Percentiles rank a stretch among this genome's conserved stretches.
phyloP scores from a whole-genome alignment of 2,113 vertebrate genomes.

The Entelurus aequoreus region DNA sequence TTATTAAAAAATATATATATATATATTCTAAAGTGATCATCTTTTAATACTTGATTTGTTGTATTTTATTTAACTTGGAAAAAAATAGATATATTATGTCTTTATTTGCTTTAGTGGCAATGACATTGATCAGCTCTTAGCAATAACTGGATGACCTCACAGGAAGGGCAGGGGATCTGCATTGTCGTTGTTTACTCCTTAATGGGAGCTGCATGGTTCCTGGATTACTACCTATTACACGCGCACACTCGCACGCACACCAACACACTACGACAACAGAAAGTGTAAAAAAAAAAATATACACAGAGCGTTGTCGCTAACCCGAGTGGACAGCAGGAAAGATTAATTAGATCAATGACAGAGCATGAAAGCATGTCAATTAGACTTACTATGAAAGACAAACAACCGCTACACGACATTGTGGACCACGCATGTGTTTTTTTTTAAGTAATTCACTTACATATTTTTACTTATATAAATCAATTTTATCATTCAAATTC shows the following conservation, averaged over 20 bases:
- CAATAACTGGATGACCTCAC: slow-evolving; percentile 31
- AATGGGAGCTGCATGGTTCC: slow-evolving; percentile 26
- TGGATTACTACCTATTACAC: slow-evolving; percentile 6
- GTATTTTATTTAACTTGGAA: not conserved
- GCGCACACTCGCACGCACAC: not conserved
- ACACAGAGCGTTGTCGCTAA: not conserved
- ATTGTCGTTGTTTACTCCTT: slow-evolving; percentile 9
- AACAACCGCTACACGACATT: too few species aligned
- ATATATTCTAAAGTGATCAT: not conserved
- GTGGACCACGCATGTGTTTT: too few species aligned
- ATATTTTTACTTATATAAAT: too few species aligned
- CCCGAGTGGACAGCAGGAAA: not conserved
- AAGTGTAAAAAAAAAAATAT: not conserved
- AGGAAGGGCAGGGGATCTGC: slow-evolving; percentile 45
- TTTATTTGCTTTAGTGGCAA: slow-evolving; percentile 11
- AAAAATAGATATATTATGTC: not conserved
- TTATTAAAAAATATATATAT: not conserved
- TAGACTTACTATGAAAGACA: too few species aligned
- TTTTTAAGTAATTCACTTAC: too few species aligned
- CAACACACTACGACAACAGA: not conserved
- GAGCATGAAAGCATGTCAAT: too few species aligned
- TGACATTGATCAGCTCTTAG: slow-evolving; percentile 34
- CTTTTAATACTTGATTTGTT: not conserved
- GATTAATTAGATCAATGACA: too few species aligned
- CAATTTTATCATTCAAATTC: too few species aligned